Evolutionary conservation across 2,888 invertebrate species (phyloP), one percentile per base, ranked within the genome.

Genomic region (Heterodera filipjevi): DNA sequence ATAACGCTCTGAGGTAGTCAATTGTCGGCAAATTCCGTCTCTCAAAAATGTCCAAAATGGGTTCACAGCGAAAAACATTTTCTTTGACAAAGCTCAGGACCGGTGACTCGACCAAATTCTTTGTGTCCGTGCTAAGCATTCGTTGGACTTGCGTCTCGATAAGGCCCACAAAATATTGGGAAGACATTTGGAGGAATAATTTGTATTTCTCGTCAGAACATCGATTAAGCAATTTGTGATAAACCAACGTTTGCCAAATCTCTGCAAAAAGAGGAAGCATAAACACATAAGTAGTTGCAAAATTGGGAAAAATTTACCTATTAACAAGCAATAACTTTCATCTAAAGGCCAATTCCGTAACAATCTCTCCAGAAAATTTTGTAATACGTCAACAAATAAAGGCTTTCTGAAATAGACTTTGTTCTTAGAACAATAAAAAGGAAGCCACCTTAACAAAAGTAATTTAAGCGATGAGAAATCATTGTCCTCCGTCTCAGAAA

Each of bases 331-430:
- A 44, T 79, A 79, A 70, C 53, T 79, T 16, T 49, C 39, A n/a
- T 78, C 59, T 27, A 79, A 68, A n/a, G 80, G 77, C 80, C 80
- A 79, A 66, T 79, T 79, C 30, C 44, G 32, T 10, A 79, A 33
- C 70, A 78, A 66, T 44, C 73, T 46, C 32, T 79, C 78, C 49
- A 79, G 19, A 71, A 79, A 79, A 35, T 44, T 79, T 32, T 78
- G 79, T 22, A 79, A 66, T 2, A 75, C 39, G 27, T 46, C 71
- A 32, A 72, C 68, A 35, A 78, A 78, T 33, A 79, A 32, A n/a
- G 79, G 78, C 14, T 78, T 79, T 75, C 75, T 75, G 44, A 27
- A 74, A 74, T 0, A 30, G 30, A n/a, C 12, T 64, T 64, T 64
- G 8, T 8, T 16, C 27, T 5, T 44, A 19, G 8, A 44, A 72